phyloP scores from a whole-genome alignment of 2,113 vertebrate genomes.

The Monopterus albus region DNA sequence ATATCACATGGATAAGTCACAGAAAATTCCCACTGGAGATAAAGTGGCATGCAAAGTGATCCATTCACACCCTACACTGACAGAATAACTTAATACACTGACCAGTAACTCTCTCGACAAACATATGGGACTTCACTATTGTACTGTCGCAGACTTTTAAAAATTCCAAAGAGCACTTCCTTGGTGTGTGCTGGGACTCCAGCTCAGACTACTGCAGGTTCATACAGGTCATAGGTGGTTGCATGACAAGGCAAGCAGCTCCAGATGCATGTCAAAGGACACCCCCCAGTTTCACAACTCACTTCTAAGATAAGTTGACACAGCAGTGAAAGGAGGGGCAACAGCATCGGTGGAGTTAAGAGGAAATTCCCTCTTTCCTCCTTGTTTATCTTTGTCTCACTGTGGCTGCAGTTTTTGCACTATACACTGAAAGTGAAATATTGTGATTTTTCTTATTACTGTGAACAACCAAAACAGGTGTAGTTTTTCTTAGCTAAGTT shows the following conservation, averaged over 20 bases:
- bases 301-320: conserved; percentile 35
- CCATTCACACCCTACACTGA: no score
- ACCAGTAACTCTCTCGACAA: background rate
- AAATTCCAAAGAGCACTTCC: background rate
- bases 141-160: no score
- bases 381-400: background rate
- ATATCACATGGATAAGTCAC: no score
- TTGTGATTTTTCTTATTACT: background rate
- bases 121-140: background rate
- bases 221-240: conserved; percentile 61
- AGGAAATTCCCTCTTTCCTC: conserved; percentile 23
- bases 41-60: no score
- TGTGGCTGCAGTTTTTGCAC: background rate
- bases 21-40: no score
- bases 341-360: conserved; percentile 6
- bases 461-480: background rate
- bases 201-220: conserved; percentile 44
- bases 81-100: no score
- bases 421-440: background rate
- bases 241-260: conserved; percentile 51
- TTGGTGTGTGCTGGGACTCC: background rate
- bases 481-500: background rate
- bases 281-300: conserved; percentile 47
- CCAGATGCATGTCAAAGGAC: conserved; percentile 67
- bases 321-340: conserved; percentile 31